Evolutionary conservation across 1,140 invertebrate species (phyloP).

Genomic region (Probaryconus sp.): DNA sequence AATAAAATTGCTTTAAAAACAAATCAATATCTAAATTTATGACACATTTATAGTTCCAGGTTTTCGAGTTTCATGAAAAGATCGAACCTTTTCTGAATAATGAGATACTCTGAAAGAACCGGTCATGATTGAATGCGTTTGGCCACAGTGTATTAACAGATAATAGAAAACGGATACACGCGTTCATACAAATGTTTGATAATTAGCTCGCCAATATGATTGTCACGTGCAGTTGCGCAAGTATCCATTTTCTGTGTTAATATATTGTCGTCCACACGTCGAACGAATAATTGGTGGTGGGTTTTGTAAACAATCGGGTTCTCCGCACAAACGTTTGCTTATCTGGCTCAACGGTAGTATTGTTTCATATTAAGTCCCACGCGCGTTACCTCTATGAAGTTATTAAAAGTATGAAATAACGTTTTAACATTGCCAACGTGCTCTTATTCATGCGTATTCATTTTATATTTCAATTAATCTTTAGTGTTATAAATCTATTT

Average conservation of each 20-base stretch:
- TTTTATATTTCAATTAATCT: too few species aligned
- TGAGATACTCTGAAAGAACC: not conserved
- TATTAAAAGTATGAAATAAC: too few species aligned
- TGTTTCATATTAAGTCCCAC: too few species aligned
- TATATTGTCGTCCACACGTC: slow-evolving; percentile 29
- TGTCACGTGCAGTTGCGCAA: slow-evolving; percentile 36
- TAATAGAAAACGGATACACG: slow-evolving; percentile 12
- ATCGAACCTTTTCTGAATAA: not conserved
- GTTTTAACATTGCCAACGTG: too few species aligned
- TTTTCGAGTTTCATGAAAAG: too few species aligned
- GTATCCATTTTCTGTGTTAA: slow-evolving; percentile 59
- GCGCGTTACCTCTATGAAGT: too few species aligned
- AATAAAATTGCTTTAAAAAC: too few species aligned
- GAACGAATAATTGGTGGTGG: slow-evolving; percentile 44
- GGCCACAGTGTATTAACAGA: not conserved
- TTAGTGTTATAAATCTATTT: too few species aligned
- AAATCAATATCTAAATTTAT: too few species aligned
- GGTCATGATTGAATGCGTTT: too few species aligned
- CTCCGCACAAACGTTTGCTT: slow-evolving; percentile 40
- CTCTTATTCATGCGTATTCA: too few species aligned
- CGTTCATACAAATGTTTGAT: slow-evolving; percentile 40
- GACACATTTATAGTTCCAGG: too few species aligned
- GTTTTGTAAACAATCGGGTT: slow-evolving; percentile 45
- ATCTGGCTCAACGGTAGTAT: slow-evolving; percentile 32
- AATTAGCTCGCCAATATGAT: slow-evolving; percentile 34